Evolutionary conservation across 2,797 vertebrate species (phyloP).

Genomic region (Podarcis lilfordi): DNA sequence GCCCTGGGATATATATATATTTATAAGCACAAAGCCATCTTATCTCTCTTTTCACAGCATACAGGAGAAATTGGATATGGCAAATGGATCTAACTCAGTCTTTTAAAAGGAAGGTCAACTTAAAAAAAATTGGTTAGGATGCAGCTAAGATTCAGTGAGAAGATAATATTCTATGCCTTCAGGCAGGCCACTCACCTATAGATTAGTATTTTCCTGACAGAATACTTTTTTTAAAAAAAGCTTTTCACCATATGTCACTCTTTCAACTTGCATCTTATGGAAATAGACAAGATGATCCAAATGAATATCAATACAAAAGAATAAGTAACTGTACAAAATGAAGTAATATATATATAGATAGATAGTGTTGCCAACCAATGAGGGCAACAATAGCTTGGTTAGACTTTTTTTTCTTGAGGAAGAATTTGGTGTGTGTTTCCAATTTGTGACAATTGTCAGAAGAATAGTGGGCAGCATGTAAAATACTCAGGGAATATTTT

Average conservation of each 20-base stretch:
- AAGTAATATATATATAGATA: neutral
- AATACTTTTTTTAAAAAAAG: neutral
- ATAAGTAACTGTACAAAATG: neutral
- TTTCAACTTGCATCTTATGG: neutral
- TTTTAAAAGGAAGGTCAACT: constrained; percentile 7
- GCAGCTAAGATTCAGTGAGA: neutral
- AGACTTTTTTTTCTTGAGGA: neutral
- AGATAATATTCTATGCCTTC: neutral
- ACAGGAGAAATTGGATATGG: neutral
- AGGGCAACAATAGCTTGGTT: too few relatives aligned
- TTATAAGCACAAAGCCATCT: constrained; percentile 11
- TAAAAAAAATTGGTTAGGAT: neutral
- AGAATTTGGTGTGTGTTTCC: neutral
- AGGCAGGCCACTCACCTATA: neutral
- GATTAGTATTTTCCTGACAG: neutral
- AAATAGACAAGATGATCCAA: neutral
- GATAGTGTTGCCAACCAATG: neutral
- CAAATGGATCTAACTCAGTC: constrained; percentile 2
- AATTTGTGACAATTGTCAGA: neutral
- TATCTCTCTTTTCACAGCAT: constrained; percentile 4
- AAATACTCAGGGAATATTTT: neutral
- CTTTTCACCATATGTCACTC: neutral
- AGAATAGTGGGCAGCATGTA: neutral
- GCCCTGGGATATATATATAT: neutral
- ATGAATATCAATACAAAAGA: neutral